Evolutionary conservation across 2,888 invertebrate species (phyloP).

Genomic region (Geophilus truncorum): DNA sequence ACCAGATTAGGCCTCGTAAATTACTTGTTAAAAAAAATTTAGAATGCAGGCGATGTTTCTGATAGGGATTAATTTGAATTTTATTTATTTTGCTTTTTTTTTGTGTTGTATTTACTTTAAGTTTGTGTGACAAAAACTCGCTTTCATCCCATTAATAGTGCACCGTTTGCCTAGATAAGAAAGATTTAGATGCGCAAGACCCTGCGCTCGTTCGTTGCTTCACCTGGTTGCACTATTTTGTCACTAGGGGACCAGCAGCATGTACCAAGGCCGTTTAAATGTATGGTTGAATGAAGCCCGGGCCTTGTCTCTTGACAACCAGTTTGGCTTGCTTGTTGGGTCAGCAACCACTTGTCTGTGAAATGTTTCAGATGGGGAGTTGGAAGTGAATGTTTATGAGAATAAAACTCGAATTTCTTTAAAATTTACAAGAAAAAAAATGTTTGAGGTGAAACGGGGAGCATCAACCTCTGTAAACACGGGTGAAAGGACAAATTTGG

Average conservation of each 20-base stretch:
- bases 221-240: slow-evolving; percentile 22
- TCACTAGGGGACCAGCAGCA: slow-evolving; percentile 10
- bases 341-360: slow-evolving; percentile 18
- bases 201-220: background rate
- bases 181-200: slow-evolving; percentile 18
- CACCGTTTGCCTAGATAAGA: slow-evolving; percentile 17
- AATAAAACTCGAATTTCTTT: background rate
- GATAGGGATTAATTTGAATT: background rate
- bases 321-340: slow-evolving; percentile 18
- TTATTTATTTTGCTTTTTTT: background rate
- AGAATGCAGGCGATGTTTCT: background rate
- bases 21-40: too few species aligned
- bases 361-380: slow-evolving; percentile 16
- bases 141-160: background rate
- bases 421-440: background rate
- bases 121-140: background rate
- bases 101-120: background rate
- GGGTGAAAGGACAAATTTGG: too few species aligned
- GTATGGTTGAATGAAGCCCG: slow-evolving; percentile 10
- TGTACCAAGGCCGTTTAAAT: slow-evolving; percentile 24
- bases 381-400: background rate
- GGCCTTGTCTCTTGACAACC: slow-evolving; percentile 21
- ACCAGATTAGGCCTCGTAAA: too few species aligned
- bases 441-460: too few species aligned
- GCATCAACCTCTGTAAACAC: too few species aligned